Base-by-base conservation (phyloP, 1,140 invertebrate species). In the Achroia grisella region DNA sequence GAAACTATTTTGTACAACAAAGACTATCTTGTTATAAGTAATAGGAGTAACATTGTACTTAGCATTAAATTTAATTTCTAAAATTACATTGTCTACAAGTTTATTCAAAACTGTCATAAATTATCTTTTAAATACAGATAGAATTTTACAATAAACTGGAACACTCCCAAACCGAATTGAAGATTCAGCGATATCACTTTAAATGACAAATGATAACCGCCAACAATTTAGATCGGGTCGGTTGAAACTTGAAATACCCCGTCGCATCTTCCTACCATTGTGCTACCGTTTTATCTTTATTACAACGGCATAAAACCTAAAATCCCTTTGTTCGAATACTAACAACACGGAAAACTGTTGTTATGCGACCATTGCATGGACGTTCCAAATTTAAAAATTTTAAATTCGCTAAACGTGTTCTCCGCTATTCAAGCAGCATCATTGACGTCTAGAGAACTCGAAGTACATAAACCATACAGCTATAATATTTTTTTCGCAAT, bases 361-460 rank as follows among this genome's bases (percentile, higher is more conserved):
- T 37, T 17, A 15, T 44, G 48, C 44, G 39, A 34, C 34, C 33
- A 27, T 17, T 9, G 12, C 10, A 12, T 39, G 51, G 52, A 58
- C 62, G 57, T 31, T 42, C 27, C 14, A 29, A 41, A 43, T 48
- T 41, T 60, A 60, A 37, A 48, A 60, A 65, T 60, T 61, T 47
- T 47, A 61, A 77, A 49, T 72, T 63, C 56, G 62, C 65, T 60
- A 62, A 82, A 82, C 78, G 53, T 76, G 78, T 79, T 82, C 60
- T 61, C 71, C 39, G 12, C 36, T 51, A 69, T 75, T 65, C 62
- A 73, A 52, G 39, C 52, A 56, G 62, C 48, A 60, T 59, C 71
- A 57, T 72, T 74, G 69, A 70, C 63, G 53, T 50, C 37, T 46
- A 60, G 59, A 70, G 56, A 56, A 56, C 36, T 52, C 59, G 56